Conservation (phyloP, 1,140 invertebrate species). For the Eubasilissa regina region DNA sequence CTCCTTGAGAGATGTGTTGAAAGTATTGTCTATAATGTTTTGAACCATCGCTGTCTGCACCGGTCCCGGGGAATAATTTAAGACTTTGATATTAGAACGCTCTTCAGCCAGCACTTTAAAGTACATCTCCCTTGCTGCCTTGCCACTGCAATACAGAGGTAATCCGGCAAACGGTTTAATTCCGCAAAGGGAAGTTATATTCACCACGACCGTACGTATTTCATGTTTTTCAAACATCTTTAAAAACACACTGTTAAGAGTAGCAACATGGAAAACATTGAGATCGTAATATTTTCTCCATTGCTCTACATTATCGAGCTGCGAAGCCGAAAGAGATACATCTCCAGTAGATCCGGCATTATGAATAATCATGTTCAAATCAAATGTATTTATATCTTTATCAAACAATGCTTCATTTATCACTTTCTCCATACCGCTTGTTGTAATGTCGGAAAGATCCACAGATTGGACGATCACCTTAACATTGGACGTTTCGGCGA, state of each 20-base stretch:
- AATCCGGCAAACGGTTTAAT: conserved; percentile 83
- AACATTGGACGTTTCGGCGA: conserved; percentile 73
- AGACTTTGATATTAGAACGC: conserved; percentile 80
- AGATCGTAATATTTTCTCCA: conserved; percentile 82
- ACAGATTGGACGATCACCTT: conserved; percentile 72
- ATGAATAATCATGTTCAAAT: conserved; percentile 85
- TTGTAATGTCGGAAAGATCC: conserved; percentile 74
- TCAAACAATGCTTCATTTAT: conserved; percentile 67
- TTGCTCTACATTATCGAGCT: conserved; percentile 75
- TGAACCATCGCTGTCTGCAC: conserved; percentile 92
- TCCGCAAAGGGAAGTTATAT: conserved; percentile 90
- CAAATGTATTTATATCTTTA: conserved; percentile 72
- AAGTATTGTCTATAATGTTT: conserved; percentile 74
- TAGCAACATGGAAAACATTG: conserved; percentile 85
- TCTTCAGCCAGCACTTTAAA: conserved; percentile 91
- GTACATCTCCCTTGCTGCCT: conserved; percentile 94
- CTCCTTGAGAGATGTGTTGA: conserved; percentile 75
- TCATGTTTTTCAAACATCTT: conserved; percentile 76
- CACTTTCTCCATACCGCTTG: conserved; percentile 69
- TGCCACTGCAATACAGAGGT: conserved; percentile 88
- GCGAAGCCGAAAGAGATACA: conserved; percentile 74
- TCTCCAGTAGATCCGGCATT: conserved; percentile 93
- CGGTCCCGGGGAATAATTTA: conserved; percentile 96
- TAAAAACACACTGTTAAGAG: conserved; percentile 86
- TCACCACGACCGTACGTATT: conserved; percentile 78